Base-by-base conservation (phyloP, 1,140 invertebrate genomes). In the Heliconius hewitsoni region DNA sequence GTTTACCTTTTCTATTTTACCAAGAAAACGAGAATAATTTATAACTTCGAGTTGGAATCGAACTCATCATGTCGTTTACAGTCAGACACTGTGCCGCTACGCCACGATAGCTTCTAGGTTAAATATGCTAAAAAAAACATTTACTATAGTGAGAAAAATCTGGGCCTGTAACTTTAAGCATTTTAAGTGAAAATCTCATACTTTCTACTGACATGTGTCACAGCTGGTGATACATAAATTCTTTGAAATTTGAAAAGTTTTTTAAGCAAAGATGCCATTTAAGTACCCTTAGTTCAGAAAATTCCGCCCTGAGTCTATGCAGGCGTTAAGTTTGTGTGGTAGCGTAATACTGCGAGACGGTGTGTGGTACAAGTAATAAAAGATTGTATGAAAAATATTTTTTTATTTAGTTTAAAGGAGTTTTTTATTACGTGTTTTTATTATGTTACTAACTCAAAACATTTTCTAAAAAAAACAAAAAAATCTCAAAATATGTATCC, bases 281-380 rank as follows among this genome's bases (percentile, higher is more conserved):
- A 66, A 66, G 60, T 66, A 66, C 60, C 27, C 60, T 66, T 66
- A 66, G 60, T 66, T 66, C 27, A 30, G 60, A 66, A 66, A 66
- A 66, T 66, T 66, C 4, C 23, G 11, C 27, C 60, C 23, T 66
- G 23, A 66, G 27, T 66, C 60, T 66, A 66, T 66, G 60, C 60
- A 66, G 60, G 60, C 60, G 60, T 16, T 66, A 66, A 66, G 60
- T 66, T 66, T 66, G 60, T 30, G 60, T 3, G 60, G 60, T 66
- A 11, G 60, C 23, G 60, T 66, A 66, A 66, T 27, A 66, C 60
- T 66, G 27, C 13, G 27, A 66, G 11, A 30, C 11, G 27, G 27
- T 5, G 60, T 34, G 37, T 60, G 74, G 74, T 16, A 16, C 66
- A 80, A 80, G 46, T 60, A 8, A 76, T 13, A 79, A 42, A 73